Conservation (phyloP, 1,140 invertebrate genomes). For the Micrasema minimum region DNA sequence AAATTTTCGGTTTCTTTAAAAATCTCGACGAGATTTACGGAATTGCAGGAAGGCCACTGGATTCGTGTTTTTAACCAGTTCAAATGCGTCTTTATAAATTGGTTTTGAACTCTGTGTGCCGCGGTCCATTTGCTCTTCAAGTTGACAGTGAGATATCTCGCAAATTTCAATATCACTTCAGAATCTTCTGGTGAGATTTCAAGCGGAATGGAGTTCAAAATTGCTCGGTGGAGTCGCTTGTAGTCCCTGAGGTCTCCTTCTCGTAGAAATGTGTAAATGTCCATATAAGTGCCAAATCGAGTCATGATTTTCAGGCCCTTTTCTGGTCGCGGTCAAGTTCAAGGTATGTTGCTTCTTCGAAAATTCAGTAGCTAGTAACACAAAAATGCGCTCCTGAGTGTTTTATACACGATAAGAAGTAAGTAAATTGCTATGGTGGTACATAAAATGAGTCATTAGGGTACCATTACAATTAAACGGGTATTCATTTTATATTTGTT, state of each 20-base stretch:
- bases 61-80: conserved; percentile 5
- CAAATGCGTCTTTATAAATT: background rate
- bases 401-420: conserved; percentile 12
- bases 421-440: conserved; percentile 8
- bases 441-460: conserved; percentile 5
- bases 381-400: conserved; percentile 2
- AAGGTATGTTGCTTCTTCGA: background rate
- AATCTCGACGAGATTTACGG: conserved; percentile 5
- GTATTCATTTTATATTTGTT: conserved; percentile 7
- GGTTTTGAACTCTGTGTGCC: conserved; percentile 3
- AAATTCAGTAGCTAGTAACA: conserved; percentile 7
- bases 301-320: conserved; percentile 5
- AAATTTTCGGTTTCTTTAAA: conserved; percentile 4
- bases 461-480: background rate
- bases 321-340: conserved; percentile 3
- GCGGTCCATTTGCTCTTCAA: conserved; percentile 7
- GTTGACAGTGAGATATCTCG: conserved; percentile 9
- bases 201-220: conserved; percentile 8
- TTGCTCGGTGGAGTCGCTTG: conserved; percentile 11
- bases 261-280: conserved; percentile 6
- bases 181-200: conserved; percentile 10
- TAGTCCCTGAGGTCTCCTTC: conserved; percentile 4
- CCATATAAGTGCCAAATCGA: conserved; percentile 11
- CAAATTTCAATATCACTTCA: conserved; percentile 14
- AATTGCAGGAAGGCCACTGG: conserved; percentile 9